Evolutionary conservation across 2,797 vertebrate genomes (phyloP).

Genomic region (Hephaestus fuliginosus): DNA sequence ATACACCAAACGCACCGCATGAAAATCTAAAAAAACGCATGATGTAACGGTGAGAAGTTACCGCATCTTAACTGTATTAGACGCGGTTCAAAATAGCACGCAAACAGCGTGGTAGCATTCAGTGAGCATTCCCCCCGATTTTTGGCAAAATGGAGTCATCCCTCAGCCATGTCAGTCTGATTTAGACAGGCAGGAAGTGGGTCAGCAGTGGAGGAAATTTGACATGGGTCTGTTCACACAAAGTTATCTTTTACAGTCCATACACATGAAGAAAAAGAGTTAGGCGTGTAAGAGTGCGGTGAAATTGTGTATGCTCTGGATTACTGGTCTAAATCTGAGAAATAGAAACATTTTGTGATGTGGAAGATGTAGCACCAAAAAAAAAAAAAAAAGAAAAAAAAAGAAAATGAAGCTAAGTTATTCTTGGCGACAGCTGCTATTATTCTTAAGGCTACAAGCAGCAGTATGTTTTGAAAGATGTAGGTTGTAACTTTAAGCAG

Average conservation of each 20-base stretch:
- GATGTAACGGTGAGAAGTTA: slow-evolving; percentile 7
- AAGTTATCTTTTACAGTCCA: slow-evolving; percentile 63
- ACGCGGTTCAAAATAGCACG: slow-evolving; percentile 43
- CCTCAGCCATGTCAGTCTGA: slow-evolving; percentile 55
- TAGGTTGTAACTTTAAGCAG: slow-evolving; percentile 24
- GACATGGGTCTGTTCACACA: slow-evolving; percentile 80
- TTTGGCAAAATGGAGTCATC: slow-evolving; percentile 65
- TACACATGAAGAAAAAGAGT: slow-evolving; percentile 60
- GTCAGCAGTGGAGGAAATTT: slow-evolving; percentile 80
- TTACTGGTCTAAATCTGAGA: slow-evolving; percentile 20
- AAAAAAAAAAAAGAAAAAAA: not conserved
- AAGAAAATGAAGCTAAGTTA: not conserved
- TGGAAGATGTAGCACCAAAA: not conserved
- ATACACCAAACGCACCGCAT: slow-evolving; percentile 8
- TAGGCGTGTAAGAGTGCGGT: slow-evolving; percentile 25
- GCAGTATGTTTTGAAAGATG: slow-evolving; percentile 23
- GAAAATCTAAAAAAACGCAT: slow-evolving; percentile 18
- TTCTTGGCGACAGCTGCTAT: slow-evolving; percentile 33
- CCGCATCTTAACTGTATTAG: slow-evolving; percentile 15
- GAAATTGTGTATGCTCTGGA: slow-evolving; percentile 26
- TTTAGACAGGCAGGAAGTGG: slow-evolving; percentile 66
- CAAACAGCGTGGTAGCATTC: slow-evolving; percentile 38
- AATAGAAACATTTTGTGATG: not conserved
- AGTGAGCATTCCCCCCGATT: slow-evolving; percentile 78
- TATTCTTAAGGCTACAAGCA: slow-evolving; percentile 24